Evolutionary conservation across 2,888 invertebrate genomes (phyloP).

Genomic region (Napeogenes inachia): DNA sequence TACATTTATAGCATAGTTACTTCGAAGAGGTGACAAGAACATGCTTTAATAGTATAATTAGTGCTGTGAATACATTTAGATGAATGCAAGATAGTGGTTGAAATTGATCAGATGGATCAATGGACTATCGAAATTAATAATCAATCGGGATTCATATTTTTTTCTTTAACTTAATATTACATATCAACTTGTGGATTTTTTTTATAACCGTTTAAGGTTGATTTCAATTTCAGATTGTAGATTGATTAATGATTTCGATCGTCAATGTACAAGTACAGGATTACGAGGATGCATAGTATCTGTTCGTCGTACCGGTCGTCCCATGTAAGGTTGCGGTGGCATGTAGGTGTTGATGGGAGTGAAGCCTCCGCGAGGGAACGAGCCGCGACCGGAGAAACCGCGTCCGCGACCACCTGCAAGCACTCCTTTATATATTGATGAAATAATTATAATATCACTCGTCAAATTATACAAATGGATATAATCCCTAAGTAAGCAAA

Average conservation of each 20-base stretch:
- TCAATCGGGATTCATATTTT: too few species aligned
- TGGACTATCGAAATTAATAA: too few species aligned
- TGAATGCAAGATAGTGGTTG: too few species aligned
- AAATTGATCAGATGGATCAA: too few species aligned
- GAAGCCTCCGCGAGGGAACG: constrained; percentile 68
- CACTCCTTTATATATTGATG: background rate
- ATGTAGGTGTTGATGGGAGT: constrained; percentile 66
- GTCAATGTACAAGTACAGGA: background rate
- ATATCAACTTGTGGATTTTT: too few species aligned
- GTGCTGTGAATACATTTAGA: too few species aligned
- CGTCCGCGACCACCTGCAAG: constrained; percentile 59
- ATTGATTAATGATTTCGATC: background rate
- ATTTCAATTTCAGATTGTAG: too few species aligned
- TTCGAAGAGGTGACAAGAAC: background rate
- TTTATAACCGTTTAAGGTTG: too few species aligned
- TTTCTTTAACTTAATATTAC: too few species aligned
- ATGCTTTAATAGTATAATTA: background rate
- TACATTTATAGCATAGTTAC: background rate
- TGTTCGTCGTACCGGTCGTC: constrained; percentile 53
- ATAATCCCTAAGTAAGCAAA: too few species aligned
- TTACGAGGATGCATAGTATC: background rate
- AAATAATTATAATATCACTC: background rate
- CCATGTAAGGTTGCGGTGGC: constrained; percentile 69
- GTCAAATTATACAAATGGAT: background rate
- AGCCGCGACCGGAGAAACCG: constrained; percentile 63